Conservation (phyloP, 2,888 invertebrate species). For the Volucella inflata region DNA sequence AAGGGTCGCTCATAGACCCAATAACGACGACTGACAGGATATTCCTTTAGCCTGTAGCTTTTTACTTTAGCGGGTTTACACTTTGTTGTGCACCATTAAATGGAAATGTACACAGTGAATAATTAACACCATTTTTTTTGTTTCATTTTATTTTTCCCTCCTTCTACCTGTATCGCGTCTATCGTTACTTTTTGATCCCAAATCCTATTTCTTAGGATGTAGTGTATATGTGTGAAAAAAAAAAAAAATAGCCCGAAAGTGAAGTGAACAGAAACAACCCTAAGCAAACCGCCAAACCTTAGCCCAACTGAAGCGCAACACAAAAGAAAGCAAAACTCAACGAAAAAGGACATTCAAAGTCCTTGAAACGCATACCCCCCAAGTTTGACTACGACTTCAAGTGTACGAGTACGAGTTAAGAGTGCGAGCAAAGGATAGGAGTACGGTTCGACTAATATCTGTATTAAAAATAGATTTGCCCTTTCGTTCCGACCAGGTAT, state of each 20-base stretch:
- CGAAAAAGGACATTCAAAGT: conserved; percentile 62
- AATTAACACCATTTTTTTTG: conserved; percentile 61
- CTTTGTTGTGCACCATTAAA: conserved; percentile 48
- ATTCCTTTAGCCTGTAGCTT: background rate
- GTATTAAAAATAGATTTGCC: conserved; percentile 74
- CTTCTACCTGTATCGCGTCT: background rate
- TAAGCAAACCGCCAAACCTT: background rate
- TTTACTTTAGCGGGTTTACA: conserved; percentile 24
- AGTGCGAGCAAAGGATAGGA: background rate
- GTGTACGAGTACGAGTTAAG: background rate
- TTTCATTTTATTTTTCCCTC: conserved; percentile 5
- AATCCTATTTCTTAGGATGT: background rate
- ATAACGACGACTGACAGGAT: conserved; percentile 50
- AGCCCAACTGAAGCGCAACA: conserved; percentile 36
- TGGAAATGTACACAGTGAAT: conserved; percentile 69
- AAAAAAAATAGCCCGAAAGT: conserved; percentile 27
- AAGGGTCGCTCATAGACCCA: conserved; percentile 34
- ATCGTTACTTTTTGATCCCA: conserved; percentile 9
- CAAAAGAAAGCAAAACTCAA: conserved; percentile 31
- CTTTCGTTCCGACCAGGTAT: conserved; percentile 40
- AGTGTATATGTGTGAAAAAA: background rate
- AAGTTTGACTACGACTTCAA: background rate
- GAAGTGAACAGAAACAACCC: conserved; percentile 41
- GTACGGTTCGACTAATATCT: conserved; percentile 4
- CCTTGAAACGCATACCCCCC: conserved; percentile 50